Conservation (phyloP, 2,113 vertebrate species). For the Rhinopithecus roxellana region DNA sequence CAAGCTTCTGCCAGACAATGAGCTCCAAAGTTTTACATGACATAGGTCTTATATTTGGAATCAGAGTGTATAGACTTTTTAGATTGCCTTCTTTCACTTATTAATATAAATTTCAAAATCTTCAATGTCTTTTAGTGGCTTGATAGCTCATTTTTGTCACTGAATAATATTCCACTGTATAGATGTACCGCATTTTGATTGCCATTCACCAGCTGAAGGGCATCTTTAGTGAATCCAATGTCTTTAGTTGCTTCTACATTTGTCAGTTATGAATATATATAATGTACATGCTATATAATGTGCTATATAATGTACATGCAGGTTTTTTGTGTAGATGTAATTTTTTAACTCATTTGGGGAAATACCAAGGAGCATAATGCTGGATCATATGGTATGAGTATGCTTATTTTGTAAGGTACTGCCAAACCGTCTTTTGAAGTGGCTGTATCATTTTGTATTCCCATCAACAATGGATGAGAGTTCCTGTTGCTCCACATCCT, state of each 20-base stretch:
- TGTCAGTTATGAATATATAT: not conserved
- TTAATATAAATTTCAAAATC: not conserved
- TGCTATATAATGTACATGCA: not conserved
- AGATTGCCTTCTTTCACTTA: not conserved
- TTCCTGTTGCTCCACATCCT: not conserved
- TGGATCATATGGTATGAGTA: not conserved
- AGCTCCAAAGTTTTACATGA: not conserved
- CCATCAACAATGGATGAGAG: not conserved
- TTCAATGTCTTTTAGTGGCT: not conserved
- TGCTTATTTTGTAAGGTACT: not conserved
- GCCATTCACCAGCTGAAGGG: not conserved
- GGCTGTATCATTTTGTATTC: not conserved
- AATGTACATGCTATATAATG: not conserved
- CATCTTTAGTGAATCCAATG: too few species aligned
- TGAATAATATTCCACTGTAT: not conserved
- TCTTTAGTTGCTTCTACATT: not conserved
- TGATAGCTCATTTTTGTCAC: not conserved
- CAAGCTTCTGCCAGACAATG: not conserved
- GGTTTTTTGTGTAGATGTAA: not conserved
- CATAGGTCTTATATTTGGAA: not conserved
- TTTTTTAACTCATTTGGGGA: not conserved
- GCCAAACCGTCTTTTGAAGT: not conserved
- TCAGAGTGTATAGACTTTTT: not conserved
- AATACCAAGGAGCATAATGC: not conserved
- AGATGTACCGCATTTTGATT: not conserved